A percentile compares a stretch with the other conserved stretches of the same genome.
These are phyloP conservation scores for Anableps anableps DNA, from an alignment of 2,797 vertebrate genomes.

Conservation along the genomic window DNA sequence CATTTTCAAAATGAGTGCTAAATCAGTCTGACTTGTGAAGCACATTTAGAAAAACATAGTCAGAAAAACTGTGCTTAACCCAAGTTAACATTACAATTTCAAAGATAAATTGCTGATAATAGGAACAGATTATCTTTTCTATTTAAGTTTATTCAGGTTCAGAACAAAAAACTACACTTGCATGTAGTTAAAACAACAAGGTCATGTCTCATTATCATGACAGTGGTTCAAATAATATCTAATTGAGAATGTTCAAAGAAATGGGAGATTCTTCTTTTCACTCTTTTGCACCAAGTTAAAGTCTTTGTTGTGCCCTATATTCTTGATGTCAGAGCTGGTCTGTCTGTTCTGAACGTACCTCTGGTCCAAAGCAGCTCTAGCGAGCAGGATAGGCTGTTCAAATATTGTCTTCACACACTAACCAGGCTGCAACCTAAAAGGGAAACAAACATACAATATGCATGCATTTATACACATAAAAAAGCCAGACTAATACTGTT, in stretches of 20 bases:
- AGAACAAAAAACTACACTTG: slow-evolving; percentile 2
- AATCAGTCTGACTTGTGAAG: not conserved
- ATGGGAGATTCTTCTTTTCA: slow-evolving; percentile 21
- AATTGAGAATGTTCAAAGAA: slow-evolving; percentile 33
- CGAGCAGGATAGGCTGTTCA: slow-evolving; percentile 64
- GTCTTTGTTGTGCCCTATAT: slow-evolving; percentile 38
- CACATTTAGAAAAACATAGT: not conserved
- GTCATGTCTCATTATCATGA: slow-evolving; percentile 19
- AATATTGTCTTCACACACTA: slow-evolving; percentile 50
- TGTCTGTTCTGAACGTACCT: slow-evolving; percentile 69
- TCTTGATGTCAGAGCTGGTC: slow-evolving; percentile 46
- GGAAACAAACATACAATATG: slow-evolving; percentile 46
- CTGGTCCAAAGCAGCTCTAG: slow-evolving; percentile 67
- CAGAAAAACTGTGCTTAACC: not conserved
- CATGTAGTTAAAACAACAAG: not conserved
- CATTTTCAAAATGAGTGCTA: not conserved
- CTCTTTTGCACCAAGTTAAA: slow-evolving; percentile 31
- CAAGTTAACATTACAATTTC: not conserved
- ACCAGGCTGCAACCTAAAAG: slow-evolving; percentile 62
- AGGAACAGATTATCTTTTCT: not conserved
- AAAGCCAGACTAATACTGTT: not conserved
- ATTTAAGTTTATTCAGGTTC: not conserved
- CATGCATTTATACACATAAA: slow-evolving; percentile 17
- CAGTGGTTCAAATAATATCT: slow-evolving; percentile 21
- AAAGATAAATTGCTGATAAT: not conserved